A percentile compares a stretch with the other conserved stretches of the same genome.
These are phyloP conservation scores for Drosophila guanche DNA, from an alignment of 1,140 invertebrate genomes.

Conservation along the genomic window DNA sequence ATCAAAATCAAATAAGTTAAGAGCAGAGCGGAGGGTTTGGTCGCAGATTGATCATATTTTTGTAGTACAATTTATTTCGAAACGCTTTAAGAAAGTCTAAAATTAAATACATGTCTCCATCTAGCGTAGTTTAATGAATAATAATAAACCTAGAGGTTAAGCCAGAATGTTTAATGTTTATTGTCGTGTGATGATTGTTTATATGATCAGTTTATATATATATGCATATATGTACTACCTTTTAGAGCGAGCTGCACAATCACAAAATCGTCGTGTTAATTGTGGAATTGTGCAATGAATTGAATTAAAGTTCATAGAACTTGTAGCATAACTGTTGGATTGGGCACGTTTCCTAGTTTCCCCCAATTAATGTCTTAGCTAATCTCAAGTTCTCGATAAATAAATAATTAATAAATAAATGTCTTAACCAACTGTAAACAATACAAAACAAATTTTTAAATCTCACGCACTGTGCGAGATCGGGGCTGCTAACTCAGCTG, in stretches of 20 bases:
- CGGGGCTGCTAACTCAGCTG: no score
- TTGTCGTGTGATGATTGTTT: constrained; percentile 68
- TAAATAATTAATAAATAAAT: constrained; percentile 39
- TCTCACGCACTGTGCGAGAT: no score
- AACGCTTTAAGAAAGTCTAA: constrained; percentile 59
- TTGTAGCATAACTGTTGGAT: constrained; percentile 18
- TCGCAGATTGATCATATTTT: constrained; percentile 59
- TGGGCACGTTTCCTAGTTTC: constrained; percentile 32
- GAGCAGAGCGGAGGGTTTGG: not conserved
- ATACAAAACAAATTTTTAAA: not conserved
- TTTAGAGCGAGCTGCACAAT: constrained; percentile 70
- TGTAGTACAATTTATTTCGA: constrained; percentile 75
- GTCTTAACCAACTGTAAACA: constrained; percentile 25
- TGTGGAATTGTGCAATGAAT: constrained; percentile 28
- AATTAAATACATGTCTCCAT: constrained; percentile 37
- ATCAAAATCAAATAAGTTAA: constrained; percentile 93
- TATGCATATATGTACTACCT: constrained; percentile 17
- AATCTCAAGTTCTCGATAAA: constrained; percentile 42
- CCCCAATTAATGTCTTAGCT: constrained; percentile 28
- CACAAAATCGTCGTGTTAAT: constrained; percentile 40
- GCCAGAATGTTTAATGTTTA: constrained; percentile 57
- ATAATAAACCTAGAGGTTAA: constrained; percentile 56
- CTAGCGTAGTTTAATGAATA: constrained; percentile 42
- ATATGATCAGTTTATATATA: constrained; percentile 16
- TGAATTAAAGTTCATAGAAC: constrained; percentile 61